Percentiles rank a stretch among this genome's conserved stretches.
Conservation (phyloP, 2,797 vertebrate genomes). For the Cheirogaleus major region DNA sequence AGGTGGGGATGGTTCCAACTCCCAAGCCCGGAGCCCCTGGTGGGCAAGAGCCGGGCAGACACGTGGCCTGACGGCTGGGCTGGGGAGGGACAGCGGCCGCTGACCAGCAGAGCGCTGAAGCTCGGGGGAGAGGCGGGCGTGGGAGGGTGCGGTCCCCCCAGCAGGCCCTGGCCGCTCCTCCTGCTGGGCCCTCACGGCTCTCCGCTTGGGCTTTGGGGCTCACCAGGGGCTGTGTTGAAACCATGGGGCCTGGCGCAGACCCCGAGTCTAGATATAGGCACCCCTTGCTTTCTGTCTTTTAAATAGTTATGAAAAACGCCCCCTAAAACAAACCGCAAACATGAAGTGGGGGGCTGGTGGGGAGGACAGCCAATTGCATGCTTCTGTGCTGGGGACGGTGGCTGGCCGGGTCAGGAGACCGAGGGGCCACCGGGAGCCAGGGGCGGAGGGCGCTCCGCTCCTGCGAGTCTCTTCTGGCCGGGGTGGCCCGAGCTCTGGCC, state of each 20-base stretch:
- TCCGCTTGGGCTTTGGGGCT: background rate
- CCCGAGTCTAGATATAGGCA: background rate
- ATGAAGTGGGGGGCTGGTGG: background rate
- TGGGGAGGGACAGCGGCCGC: constrained; percentile 70
- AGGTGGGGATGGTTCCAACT: constrained; percentile 66
- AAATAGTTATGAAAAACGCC: constrained; percentile 55
- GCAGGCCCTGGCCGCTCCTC: constrained; percentile 67
- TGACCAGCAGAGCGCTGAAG: constrained; percentile 83
- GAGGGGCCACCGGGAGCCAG: background rate
- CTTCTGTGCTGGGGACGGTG: constrained; percentile 3
- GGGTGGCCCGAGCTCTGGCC: background rate
- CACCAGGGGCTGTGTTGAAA: background rate
- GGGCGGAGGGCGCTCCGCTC: constrained; percentile 19
- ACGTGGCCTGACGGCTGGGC: constrained; percentile 48
- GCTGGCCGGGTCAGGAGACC: rapidly evolving
- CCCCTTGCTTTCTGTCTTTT: constrained; percentile 48
- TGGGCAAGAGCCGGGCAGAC: constrained; percentile 60
- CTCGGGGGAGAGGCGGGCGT: background rate
- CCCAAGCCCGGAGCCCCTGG: constrained; percentile 54
- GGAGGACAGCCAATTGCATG: background rate
- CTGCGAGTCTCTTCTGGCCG: background rate
- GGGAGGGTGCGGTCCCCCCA: constrained; percentile 34
- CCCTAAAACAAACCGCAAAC: background rate
- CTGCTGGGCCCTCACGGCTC: background rate
- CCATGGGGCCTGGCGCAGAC: background rate